Evolutionary conservation across 2,797 vertebrate genomes (phyloP), one percentile per base, ranked within the genome.

Genomic region (Silurus lanzhouensis): DNA sequence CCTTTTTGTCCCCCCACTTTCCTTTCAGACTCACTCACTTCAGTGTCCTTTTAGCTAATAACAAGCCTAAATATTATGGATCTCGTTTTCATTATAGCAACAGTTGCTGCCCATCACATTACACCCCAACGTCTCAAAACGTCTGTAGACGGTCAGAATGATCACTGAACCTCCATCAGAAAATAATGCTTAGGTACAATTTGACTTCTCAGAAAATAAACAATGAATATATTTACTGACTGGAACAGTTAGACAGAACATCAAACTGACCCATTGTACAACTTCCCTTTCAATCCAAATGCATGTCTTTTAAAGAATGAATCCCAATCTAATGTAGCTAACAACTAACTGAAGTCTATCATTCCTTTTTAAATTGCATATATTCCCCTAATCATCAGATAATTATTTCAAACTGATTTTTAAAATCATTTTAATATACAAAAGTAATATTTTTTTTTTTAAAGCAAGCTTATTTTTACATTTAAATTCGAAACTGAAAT

Each of bases 81-180:
- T 78, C 48, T 68, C 9, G 1, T 81, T 85, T 64, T 52, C 48
- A 71, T 83, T 63, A 81, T 74, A 71, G n/a, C 13, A 82, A 74
- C 61, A 75, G 64, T 66, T 78, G 46, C 22, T 86, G 55, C 46
- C 27, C 72, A n/a, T 70, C 83, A 52, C 81, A 77, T 80, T 58
- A 63, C 76, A 72, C 72, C 72, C 85, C 85, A 88, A 76, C 17
- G 25, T 55, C 86, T 83, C 77, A 13, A n/a, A 82, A 68, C 25
- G 31, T 68, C 80, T 57, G 10, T 57, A 57, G 25, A 70, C 20
- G 1, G 52, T 70, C 44, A 81, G 61, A 79, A 79, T 25, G n/a
- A 52, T 63, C 77, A 81, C 44, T 81, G 79, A 68, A 57, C 66
- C 48, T 66, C 80, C 6, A 5, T 38, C 31, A 27, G 25, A 38